Base-by-base conservation (phyloP, 2,113 vertebrate genomes). In the Tupaia chinensis region DNA sequence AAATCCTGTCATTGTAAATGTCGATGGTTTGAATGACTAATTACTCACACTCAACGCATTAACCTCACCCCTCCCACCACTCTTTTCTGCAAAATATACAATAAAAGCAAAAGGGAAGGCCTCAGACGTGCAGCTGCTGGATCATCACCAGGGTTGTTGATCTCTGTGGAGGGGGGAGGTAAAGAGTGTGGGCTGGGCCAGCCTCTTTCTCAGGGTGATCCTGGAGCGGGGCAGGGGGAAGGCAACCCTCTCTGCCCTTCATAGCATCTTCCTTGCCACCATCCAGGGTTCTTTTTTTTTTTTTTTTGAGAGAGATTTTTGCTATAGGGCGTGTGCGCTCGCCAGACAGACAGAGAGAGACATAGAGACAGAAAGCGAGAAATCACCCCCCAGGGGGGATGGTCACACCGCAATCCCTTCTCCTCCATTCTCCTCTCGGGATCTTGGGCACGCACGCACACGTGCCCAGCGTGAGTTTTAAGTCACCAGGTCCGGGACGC, bases 1-100 rank as follows among this genome's bases (percentile, higher is more conserved):
- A 96, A 96, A 96, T 97, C 89, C 94, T 96, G 95, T 97, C 96
- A 96, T 93, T 97, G 96, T 89, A 94, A 97, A 89, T 96, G 97
- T 94, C 58, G 56, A 95, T 85, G 94, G 92, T 89, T 97, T 97
- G 97, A 97, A 97, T 96, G 97, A 97, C 97, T 96, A 97, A 96
- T 97, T 97, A 97, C 94, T 97, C 92, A 92, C 92, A 97, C 89
- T 97, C 92, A 93, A 88, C 19, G 14, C 97, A 96, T 96, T 97
- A 96, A 97, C 96, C 79, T 97, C 87, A 94, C 72, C 93, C 96
- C 96, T 97, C 95, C 88, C 82, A 86, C 53, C 34, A 89, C 81
- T 90, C 70, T 94, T 88, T 95, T 58, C 61, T 83, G 82, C 61
- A 97, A 97, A 97, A 93, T 80, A 93, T 81, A 56, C 90, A 97